Conservation (phyloP, 2,888 invertebrate genomes). For the Phyllotreta striolata region DNA sequence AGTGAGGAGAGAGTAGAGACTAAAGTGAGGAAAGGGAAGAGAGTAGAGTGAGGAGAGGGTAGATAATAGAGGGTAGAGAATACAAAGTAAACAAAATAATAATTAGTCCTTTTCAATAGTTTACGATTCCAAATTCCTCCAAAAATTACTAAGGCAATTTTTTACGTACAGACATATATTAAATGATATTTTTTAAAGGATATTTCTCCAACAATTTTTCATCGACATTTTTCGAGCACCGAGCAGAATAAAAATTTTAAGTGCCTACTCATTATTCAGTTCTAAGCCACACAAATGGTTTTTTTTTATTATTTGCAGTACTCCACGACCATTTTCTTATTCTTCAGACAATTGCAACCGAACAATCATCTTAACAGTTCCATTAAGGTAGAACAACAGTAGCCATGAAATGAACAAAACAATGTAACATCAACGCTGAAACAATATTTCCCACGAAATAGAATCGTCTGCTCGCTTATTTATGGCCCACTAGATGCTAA, state of each 20-base stretch:
- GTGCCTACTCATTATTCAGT: not conserved
- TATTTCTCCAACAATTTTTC: too few relatives aligned
- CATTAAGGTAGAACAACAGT: conserved; percentile 31
- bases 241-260: conserved; percentile 5
- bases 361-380: conserved; percentile 29
- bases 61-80: too few relatives aligned
- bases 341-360: conserved; percentile 30
- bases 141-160: too few relatives aligned
- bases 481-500: conserved; percentile 52
- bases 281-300: conserved; percentile 4
- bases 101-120: too few relatives aligned
- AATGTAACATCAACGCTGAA: conserved; percentile 45
- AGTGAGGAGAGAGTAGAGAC: too few relatives aligned
- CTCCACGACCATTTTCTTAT: conserved; percentile 22
- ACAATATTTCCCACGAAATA: conserved; percentile 53
- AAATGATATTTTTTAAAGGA: too few relatives aligned
- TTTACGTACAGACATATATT: too few relatives aligned
- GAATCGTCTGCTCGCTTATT: conserved; percentile 51
- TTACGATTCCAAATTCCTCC: too few relatives aligned
- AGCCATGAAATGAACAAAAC: conserved; percentile 53
- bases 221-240: too few relatives aligned
- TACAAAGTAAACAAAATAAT: too few relatives aligned
- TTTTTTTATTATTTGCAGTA: conserved; percentile 3
- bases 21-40: too few relatives aligned
- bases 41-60: too few relatives aligned